Percentiles rank a stretch among this genome's conserved stretches.
Evolutionary conservation across 2,888 invertebrate genomes (phyloP).

Genomic region (Andrena hattorfiana): DNA sequence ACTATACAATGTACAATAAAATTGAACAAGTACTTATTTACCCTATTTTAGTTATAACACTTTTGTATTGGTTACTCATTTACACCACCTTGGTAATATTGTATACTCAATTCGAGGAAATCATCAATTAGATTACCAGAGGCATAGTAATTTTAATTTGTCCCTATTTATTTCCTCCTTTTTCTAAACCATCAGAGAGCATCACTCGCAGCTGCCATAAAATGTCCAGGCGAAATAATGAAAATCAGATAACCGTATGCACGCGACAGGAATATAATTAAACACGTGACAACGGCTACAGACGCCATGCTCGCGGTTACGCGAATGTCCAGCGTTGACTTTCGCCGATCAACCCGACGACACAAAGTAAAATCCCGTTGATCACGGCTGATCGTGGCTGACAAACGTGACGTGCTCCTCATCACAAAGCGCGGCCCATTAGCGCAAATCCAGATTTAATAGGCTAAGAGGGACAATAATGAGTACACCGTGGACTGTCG

Average conservation of each 20-base stretch:
- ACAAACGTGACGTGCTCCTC: conserved; percentile 41
- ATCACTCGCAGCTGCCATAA: not conserved
- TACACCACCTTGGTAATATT: no score
- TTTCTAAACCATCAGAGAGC: not conserved
- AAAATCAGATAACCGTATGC: not conserved
- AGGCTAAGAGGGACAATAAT: conserved; percentile 61
- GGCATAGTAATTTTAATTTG: not conserved
- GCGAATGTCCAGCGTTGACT: conserved; percentile 33
- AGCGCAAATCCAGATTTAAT: conserved; percentile 68
- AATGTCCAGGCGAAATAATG: not conserved
- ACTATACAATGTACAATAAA: no score
- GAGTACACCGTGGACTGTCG: conserved; percentile 37
- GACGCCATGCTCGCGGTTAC: conserved; percentile 19
- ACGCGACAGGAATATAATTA: conserved; percentile 27
- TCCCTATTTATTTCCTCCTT: not conserved
- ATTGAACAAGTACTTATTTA: no score
- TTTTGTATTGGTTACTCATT: no score
- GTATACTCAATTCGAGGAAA: no score
- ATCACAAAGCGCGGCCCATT: conserved; percentile 53
- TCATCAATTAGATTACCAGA: no score
- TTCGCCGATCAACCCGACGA: conserved; percentile 31
- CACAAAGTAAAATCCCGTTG: conserved; percentile 40
- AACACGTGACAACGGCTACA: conserved; percentile 30
- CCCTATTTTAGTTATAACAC: no score
- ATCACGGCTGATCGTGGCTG: conserved; percentile 30